Evolutionary conservation across 1,140 invertebrate species (phyloP).

Genomic region (Ceratitis capitata): DNA sequence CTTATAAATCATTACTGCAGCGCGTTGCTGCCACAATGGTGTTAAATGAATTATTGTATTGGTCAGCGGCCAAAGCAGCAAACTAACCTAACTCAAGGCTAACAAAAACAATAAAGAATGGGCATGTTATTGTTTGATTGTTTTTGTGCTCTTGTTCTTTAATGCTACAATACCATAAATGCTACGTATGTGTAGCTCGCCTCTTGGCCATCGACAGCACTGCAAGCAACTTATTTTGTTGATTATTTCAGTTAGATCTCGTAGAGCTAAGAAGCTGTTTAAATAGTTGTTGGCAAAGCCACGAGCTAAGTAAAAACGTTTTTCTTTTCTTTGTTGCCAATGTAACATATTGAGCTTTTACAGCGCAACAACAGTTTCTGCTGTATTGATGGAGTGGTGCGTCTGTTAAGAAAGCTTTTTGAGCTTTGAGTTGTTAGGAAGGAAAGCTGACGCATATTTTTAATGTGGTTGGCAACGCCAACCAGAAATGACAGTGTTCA

Average conservation of each 20-base stretch:
- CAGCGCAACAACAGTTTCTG: neutral
- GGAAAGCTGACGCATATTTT: neutral
- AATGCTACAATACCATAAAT: neutral
- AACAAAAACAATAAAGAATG: neutral
- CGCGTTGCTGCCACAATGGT: neutral
- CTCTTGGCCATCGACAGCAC: too few species aligned
- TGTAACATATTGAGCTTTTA: neutral
- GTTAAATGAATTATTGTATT: neutral
- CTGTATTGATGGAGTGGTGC: neutral
- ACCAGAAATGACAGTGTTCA: neutral
- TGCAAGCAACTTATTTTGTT: neutral
- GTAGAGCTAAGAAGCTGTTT: neutral
- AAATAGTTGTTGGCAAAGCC: neutral
- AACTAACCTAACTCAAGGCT: conserved; percentile 31
- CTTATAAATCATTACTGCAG: neutral
- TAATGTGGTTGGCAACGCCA: neutral
- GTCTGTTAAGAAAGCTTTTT: neutral
- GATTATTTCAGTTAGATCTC: neutral
- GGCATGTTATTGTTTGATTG: neutral
- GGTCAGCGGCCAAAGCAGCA: neutral
- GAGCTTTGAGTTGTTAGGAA: too few species aligned
- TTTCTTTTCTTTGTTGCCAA: too few species aligned
- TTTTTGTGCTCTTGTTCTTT: neutral
- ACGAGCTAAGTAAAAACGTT: neutral
- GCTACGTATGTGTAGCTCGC: neutral